Conservation (phyloP, 2,888 invertebrate species). For the Atethmia centrago region DNA sequence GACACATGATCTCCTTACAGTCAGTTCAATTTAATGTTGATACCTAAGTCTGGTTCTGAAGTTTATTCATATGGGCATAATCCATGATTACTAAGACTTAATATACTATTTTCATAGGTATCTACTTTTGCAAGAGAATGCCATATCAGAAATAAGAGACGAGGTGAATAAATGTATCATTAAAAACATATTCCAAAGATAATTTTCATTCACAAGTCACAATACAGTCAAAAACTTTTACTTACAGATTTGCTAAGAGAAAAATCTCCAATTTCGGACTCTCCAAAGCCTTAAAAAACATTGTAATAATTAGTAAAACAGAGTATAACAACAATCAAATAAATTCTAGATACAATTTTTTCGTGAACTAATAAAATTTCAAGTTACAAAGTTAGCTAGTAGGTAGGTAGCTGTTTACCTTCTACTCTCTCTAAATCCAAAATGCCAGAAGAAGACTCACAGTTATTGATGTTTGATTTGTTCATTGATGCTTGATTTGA, state of each 20-base stretch:
- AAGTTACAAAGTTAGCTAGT: too few relatives aligned
- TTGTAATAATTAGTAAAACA: background rate
- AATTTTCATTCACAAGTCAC: background rate
- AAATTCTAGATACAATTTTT: background rate
- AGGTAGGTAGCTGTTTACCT: constrained; percentile 71
- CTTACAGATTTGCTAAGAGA: constrained; percentile 83
- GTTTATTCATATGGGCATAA: background rate
- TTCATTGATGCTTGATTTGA: constrained; percentile 61
- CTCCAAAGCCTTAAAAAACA: constrained; percentile 80
- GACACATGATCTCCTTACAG: background rate
- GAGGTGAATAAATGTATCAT: too few relatives aligned
- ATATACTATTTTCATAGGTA: background rate
- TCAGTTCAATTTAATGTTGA: background rate
- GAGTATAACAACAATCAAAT: background rate
- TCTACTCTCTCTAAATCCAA: constrained; percentile 83
- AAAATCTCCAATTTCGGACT: constrained; percentile 75
- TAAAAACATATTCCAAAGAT: background rate
- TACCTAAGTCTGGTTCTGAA: background rate
- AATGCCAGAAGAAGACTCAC: constrained; percentile 85
- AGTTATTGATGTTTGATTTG: constrained; percentile 57
- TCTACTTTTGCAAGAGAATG: background rate
- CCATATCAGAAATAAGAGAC: background rate
- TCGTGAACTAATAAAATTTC: background rate
- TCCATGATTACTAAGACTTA: background rate
- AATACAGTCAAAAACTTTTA: constrained; percentile 44